Evolutionary conservation across 2,888 invertebrate species (phyloP).

Genomic region (Clanis bilineata): DNA sequence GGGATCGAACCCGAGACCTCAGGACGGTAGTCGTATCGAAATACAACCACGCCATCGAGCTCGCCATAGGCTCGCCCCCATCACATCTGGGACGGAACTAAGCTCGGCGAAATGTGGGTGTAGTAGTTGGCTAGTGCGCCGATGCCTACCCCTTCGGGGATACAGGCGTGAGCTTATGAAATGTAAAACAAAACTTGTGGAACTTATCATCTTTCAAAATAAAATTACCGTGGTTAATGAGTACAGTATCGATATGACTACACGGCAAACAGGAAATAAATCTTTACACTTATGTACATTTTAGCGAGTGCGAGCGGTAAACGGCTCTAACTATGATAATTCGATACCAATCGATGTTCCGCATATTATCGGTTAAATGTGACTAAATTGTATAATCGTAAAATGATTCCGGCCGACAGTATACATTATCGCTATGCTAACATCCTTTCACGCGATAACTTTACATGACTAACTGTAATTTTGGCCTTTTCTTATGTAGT

Average conservation of each 20-base stretch:
- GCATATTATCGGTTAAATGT: background rate
- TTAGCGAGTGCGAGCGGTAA: background rate
- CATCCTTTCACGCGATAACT: conserved; percentile 18
- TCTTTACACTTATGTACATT: background rate
- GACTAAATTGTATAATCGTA: conserved; percentile 6
- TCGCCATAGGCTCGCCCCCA: too few species aligned
- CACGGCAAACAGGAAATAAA: background rate
- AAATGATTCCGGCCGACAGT: background rate
- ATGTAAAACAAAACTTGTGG: too few species aligned
- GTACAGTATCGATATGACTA: background rate
- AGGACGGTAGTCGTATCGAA: too few species aligned
- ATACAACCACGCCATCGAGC: too few species aligned
- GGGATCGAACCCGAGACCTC: too few species aligned
- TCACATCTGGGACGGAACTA: too few species aligned
- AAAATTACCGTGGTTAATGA: background rate
- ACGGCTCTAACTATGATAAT: background rate
- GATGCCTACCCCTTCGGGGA: too few species aligned
- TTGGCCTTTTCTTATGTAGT: background rate
- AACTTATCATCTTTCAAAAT: too few species aligned
- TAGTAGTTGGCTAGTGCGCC: too few species aligned
- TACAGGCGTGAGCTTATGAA: too few species aligned
- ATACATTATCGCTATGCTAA: conserved; percentile 12
- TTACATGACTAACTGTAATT: background rate
- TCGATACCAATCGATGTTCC: conserved; percentile 6
- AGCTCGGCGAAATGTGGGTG: too few species aligned